Evolutionary conservation across 1,140 invertebrate genomes (phyloP), one percentile per base, ranked within the genome.

Genomic region (Homarus americanus): DNA sequence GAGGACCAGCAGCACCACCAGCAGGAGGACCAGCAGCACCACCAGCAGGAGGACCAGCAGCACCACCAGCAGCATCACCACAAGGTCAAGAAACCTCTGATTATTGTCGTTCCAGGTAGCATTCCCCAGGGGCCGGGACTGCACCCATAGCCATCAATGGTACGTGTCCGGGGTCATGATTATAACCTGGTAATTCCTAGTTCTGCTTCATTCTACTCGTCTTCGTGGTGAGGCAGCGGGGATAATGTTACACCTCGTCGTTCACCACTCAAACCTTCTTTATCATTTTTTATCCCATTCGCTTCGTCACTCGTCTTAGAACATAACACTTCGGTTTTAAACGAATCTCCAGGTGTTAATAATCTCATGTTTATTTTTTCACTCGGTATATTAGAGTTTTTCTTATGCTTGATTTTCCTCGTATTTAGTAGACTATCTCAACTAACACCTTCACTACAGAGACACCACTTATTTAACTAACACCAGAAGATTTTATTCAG

Each of bases 41-140:
- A 49, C 17, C 44, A 17, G 0, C 1, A 49, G 0, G 9, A 17
- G 9, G 9, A 17, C 76, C 76, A 79, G 20, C 76, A 79, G n/a
- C 40, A 24, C 73, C 73, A 76, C 73, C 28, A 75, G 28, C 73
- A 75, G 4, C 24, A 28, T 32, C 73, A 32, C 32, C 32, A 58
- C 49, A 82, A 82, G 49, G 79, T 82, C 79, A 58, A 63, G 79
- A 63, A 82, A 63, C 79, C 79, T 58, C 79, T 82, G 49, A 82
- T 82, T 82, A 82, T 58, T 82, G 79, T 41, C 79, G 63, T 53
- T 36, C 79, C 79, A 82, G 53, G 79, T 82, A 82, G 79, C 53
- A 41, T 82, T 53, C 79, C 79, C 79, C 53, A 82, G 49, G 38
- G 79, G 79, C 79, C 20, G 32, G 9, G 44, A 36, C 32, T 63